A percentile compares a stretch with the other conserved stretches of the same genome.
phyloP scores from a whole-genome alignment of 2,113 vertebrate genomes.

The Pelobates fuscus region DNA sequence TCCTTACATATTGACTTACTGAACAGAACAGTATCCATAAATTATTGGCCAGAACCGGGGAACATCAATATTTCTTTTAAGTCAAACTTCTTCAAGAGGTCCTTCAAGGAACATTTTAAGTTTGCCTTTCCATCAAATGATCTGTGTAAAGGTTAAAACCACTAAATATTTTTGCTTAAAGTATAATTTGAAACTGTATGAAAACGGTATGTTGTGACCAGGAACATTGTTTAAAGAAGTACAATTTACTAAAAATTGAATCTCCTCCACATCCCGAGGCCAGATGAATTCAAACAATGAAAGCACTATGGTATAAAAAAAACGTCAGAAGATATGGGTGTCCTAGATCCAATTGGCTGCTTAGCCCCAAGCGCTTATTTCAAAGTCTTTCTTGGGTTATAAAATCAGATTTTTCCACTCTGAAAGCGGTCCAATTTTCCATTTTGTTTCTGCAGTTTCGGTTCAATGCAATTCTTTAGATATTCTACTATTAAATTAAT shows the following conservation, averaged over 20 bases:
- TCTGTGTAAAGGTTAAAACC: neutral
- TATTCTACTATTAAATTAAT: slow-evolving; percentile 47
- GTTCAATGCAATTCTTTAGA: slow-evolving; percentile 33
- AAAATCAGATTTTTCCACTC: slow-evolving; percentile 44
- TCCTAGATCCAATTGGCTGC: slow-evolving; percentile 39
- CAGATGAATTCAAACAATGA: slow-evolving; percentile 10
- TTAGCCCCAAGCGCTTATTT: slow-evolving; percentile 42
- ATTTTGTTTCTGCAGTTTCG: slow-evolving; percentile 21
- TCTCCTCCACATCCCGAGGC: neutral
- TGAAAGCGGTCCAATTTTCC: slow-evolving; percentile 32
- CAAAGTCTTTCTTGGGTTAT: slow-evolving; percentile 45
- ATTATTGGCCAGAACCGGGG: too few relatives aligned
- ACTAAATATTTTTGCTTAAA: neutral
- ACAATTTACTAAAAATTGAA: neutral
- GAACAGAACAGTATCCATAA: too few relatives aligned
- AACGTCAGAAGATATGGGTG: slow-evolving; percentile 5
- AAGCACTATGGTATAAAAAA: slow-evolving; percentile 21
- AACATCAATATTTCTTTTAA: too few relatives aligned
- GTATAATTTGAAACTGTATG: neutral
- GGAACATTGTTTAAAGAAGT: neutral
- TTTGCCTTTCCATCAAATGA: neutral
- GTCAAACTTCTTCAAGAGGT: too few relatives aligned
- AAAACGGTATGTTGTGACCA: neutral
- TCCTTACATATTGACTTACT: too few relatives aligned
- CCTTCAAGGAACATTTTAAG: too few relatives aligned